Evolutionary conservation across 1,140 invertebrate species (phyloP).

Genomic region (Eufriesea mexicana): DNA sequence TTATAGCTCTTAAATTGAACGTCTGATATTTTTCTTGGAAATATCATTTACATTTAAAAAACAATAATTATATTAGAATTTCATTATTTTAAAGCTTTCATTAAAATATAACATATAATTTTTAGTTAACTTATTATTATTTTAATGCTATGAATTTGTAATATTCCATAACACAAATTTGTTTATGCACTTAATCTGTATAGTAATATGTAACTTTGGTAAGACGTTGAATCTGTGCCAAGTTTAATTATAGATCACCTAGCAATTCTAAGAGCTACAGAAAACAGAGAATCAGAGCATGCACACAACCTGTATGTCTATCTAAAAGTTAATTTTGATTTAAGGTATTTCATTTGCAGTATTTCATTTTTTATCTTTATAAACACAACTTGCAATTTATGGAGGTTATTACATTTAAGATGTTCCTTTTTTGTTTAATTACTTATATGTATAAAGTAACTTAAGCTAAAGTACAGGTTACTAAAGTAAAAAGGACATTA

Average conservation of each 20-base stretch:
- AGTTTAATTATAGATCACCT: slow-evolving; percentile 70
- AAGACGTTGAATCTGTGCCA: slow-evolving; percentile 64
- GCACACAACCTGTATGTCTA: slow-evolving; percentile 46
- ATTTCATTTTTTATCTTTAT: not conserved
- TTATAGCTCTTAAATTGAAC: not conserved
- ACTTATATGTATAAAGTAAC: not conserved
- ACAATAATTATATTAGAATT: not conserved
- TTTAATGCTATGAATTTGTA: not conserved
- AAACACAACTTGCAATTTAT: not conserved
- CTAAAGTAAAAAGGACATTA: not conserved
- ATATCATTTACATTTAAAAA: not conserved
- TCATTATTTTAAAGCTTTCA: not conserved
- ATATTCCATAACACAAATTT: slow-evolving; percentile 21
- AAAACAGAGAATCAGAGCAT: slow-evolving; percentile 57
- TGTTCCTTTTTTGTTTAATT: not conserved
- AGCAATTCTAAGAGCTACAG: slow-evolving; percentile 62
- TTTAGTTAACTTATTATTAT: not conserved
- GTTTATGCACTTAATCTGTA: slow-evolving; percentile 45
- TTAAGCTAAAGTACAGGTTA: not conserved
- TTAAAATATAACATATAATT: not conserved
- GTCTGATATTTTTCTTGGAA: not conserved
- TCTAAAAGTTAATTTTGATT: slow-evolving; percentile 35
- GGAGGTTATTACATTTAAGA: not conserved
- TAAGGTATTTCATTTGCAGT: slow-evolving; percentile 1
- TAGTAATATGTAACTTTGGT: slow-evolving; percentile 58